A percentile compares a stretch with the other conserved stretches of the same genome.
Conservation (phyloP, 2,888 invertebrate genomes). For the Colletes collaris region DNA sequence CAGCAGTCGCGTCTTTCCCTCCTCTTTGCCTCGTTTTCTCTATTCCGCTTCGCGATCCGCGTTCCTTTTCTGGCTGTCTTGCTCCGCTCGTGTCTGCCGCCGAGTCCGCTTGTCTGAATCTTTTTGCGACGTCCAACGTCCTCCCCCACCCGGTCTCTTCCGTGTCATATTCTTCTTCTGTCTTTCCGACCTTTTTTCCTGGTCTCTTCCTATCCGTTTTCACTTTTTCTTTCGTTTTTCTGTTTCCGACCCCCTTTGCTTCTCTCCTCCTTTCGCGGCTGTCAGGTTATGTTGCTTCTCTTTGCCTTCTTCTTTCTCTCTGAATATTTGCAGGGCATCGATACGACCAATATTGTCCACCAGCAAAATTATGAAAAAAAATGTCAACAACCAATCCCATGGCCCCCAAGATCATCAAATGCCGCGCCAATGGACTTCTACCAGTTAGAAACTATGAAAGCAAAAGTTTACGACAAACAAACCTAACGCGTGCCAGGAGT, state of each 20-base stretch:
- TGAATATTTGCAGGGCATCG: too few species aligned
- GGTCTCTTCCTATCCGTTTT: not conserved
- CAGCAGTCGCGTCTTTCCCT: conserved; percentile 49
- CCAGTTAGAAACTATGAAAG: too few species aligned
- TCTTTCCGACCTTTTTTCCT: conserved; percentile 1
- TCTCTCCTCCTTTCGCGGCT: too few species aligned
- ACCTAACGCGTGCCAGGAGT: too few species aligned
- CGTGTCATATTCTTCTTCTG: conserved; percentile 11
- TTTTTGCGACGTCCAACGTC: not conserved
- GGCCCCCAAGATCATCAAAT: too few species aligned
- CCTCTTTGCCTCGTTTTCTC: conserved; percentile 35
- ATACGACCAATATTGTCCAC: too few species aligned
- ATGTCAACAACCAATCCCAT: too few species aligned
- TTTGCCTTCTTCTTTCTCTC: too few species aligned
- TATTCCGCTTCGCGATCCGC: not conserved
- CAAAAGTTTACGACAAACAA: too few species aligned
- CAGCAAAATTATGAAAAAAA: too few species aligned
- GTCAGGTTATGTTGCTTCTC: too few species aligned
- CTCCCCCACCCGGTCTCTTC: not conserved
- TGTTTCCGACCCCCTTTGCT: not conserved
- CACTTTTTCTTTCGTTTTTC: not conserved
- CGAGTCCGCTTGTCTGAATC: conserved; percentile 9
- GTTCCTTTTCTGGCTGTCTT: not conserved
- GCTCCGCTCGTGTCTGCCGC: not conserved
- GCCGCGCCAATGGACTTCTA: too few species aligned